Evolutionary conservation across 1,140 invertebrate species (phyloP).

Genomic region (Hetaerina americana): DNA sequence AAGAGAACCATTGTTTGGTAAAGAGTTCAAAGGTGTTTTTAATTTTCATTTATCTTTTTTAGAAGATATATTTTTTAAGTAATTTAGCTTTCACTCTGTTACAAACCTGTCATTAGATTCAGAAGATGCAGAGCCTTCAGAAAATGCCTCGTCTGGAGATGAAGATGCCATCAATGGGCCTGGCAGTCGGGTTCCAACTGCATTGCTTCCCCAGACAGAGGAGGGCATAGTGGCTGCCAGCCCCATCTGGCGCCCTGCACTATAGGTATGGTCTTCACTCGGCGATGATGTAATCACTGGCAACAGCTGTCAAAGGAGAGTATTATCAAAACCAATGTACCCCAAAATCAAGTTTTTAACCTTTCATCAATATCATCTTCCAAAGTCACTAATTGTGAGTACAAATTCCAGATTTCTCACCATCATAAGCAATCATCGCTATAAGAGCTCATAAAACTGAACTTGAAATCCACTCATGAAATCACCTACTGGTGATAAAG

Average conservation of each 20-base stretch:
- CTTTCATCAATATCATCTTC: too few relatives aligned
- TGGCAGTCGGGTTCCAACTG: background rate
- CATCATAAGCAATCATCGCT: too few relatives aligned
- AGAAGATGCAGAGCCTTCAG: slow-evolving; percentile 23
- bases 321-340: too few relatives aligned
- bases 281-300: slow-evolving; percentile 57
- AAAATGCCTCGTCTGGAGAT: slow-evolving; percentile 22
- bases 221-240: background rate
- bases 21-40: background rate
- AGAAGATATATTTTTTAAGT: background rate
- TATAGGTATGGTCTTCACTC: slow-evolving; percentile 68
- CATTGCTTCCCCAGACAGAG: background rate
- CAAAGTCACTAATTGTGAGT: too few relatives aligned
- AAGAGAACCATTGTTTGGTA: too few relatives aligned
- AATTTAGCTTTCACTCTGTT: too few relatives aligned
- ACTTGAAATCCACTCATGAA: too few relatives aligned
- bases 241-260: slow-evolving; percentile 19
- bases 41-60: too few relatives aligned
- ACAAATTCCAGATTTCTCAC: too few relatives aligned
- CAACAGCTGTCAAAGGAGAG: background rate
- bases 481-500: too few relatives aligned
- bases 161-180: background rate
- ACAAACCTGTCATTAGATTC: slow-evolving; percentile 17
- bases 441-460: too few relatives aligned
- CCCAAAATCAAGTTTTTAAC: too few relatives aligned